Conservation (phyloP, 2,113 vertebrate genomes). For the Odocoileus virginianus region DNA sequence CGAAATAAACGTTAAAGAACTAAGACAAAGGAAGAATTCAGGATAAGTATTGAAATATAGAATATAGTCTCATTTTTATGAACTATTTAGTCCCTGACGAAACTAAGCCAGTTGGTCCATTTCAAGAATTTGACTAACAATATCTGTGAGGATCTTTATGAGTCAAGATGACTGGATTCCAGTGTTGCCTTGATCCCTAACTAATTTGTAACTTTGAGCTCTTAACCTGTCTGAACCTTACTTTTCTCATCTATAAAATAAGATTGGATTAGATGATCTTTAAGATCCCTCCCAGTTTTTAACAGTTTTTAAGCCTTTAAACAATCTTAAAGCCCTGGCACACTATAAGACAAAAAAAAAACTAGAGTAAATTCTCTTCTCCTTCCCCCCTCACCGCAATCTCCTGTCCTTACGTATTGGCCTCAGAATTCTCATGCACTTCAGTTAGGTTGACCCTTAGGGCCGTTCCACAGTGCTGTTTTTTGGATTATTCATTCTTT, state of each 20-base stretch:
- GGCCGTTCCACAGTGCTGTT: conserved; percentile 6
- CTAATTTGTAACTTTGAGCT: not conserved
- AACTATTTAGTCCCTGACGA: not conserved
- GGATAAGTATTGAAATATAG: not conserved
- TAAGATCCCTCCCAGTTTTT: not conserved
- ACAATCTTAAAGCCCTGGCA: not conserved
- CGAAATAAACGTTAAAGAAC: not conserved
- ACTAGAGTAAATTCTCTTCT: not conserved
- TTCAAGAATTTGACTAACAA: not conserved
- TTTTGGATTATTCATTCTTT: conserved; percentile 48
- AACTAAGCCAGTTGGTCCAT: not conserved
- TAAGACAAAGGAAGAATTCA: not conserved
- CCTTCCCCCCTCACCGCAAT: not conserved
- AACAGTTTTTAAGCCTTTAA: not conserved
- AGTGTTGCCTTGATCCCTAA: not conserved
- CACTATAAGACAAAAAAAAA: not conserved
- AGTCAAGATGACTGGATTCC: not conserved
- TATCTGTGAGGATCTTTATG: not conserved
- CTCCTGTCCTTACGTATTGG: not conserved
- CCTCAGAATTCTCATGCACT: not conserved
- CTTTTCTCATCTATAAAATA: not conserved
- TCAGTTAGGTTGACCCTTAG: conserved; percentile 38
- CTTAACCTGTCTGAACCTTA: not conserved
- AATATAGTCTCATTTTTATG: not conserved
- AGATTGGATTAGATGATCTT: not conserved